Base-by-base conservation (phyloP, 2,113 vertebrate species). In the Calyptomena viridis region DNA sequence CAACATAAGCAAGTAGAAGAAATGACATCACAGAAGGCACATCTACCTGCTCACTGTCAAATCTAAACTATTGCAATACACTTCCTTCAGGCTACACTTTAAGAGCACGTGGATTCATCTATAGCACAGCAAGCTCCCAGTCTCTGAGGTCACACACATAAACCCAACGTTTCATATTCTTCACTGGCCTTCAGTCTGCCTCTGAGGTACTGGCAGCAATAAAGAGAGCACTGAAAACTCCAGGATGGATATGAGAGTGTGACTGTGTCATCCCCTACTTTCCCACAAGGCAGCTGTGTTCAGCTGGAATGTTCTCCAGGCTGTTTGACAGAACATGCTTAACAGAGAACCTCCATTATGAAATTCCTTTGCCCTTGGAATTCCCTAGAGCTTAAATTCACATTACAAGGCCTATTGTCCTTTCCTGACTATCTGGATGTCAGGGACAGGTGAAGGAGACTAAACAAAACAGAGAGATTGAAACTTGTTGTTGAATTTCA, bases 301-400 rank as follows among this genome's bases (percentile, higher is more conserved):
- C 81, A 86, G 25, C 59, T 91, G 91, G 95, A 95, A 95, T 96
- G 94, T 91, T 96, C 94, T 95, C 49, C 0, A 84, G 84, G 94
- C 94, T 93, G 93, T 96, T 69, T 90, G 93, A 93, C 89, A 83
- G 49, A 94, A 92, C 69, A 52, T 6, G 83, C 63, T 90, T 56
- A 62, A 56, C 71, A 93, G 44, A 92, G 58, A 92, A 89, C 1
- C 86, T 94, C 62, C 80, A 94, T 95, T 95, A 95, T 69, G 80
- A 90, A 95, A 96, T 92, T 94, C 96, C 72, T 93, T 86, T 92
- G 89, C 77, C 91, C 55, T 14, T 85, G 55, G 85, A 96, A 94
- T 89, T 94, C 90, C 80, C 76, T 89, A 58, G 80, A 89, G 64
- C 85, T 89, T 58, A 25, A 46, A 88, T 89, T 87, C 89, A 81